Evolutionary conservation across 1,140 invertebrate species (phyloP), one percentile per base, ranked within the genome.

Genomic region (Stegodyphus mimosarum): DNA sequence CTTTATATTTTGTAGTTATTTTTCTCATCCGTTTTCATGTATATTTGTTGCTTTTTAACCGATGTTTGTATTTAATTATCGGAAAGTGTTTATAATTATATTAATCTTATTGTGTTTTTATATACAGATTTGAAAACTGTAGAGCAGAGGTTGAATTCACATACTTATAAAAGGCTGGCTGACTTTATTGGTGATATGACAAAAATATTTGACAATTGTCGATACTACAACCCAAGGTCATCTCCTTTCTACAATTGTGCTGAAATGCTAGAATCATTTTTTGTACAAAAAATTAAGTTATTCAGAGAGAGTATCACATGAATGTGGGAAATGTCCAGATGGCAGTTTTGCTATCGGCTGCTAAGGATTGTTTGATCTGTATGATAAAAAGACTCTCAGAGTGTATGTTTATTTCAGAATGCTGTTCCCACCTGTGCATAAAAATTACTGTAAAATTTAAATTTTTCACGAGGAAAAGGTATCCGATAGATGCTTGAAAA

Each of bases 131-230:
- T 99, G 83, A 95, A 97, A 90, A 97, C 95, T 87, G 95, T 99
- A 87, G 96, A 98, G 91, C 92, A 93, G 71, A 95, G 96, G 91
- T 94, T 99, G 89, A 94, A 95, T 89, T 93, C 94, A 87, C 93
- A 94, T 88, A 92, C 92, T 33, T 99, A 99, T 90, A 94, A 94
- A 88, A 95, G 94, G 89, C 92, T 99, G 77, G 95, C 95, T 90
- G 97, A 99, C 90, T 98, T 99, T 90, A 97, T 99, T 89, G 96
- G 96, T 89, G 97, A 99, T 90, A 97, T 99, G 93, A 98, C 96
- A 64, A 97, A 98, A 90, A 98, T 99, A 89, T 99, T 99, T 91
- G 97, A 99, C 91, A 99, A 99, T 91, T 99, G 97, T 93, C 94
- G 97, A 78, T 97, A 97, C 88, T 99, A 98, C 91, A 99, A 99